Evolutionary conservation across 2,113 vertebrate genomes (phyloP).

Genomic region (Naja naja): DNA sequence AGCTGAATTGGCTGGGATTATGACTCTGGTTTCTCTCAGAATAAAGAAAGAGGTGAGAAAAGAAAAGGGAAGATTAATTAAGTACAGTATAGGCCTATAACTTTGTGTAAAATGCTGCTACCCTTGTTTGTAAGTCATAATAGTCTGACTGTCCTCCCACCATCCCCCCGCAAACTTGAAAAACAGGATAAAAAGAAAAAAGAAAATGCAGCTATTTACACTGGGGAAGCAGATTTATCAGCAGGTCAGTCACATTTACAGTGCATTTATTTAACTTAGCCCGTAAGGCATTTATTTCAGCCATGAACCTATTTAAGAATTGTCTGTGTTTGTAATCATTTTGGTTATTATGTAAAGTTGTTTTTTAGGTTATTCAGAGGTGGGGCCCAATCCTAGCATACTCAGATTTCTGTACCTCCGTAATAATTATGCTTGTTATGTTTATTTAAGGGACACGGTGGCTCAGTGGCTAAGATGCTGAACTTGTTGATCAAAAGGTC

Average conservation of each 20-base stretch:
- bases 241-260: neutral
- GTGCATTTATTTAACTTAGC: neutral
- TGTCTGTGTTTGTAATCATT: neutral
- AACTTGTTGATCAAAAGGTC: too few relatives aligned
- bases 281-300: neutral
- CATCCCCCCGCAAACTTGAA: neutral
- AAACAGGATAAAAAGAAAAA: neutral
- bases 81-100: neutral
- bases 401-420: neutral
- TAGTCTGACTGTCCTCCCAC: neutral
- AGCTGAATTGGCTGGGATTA: neutral
- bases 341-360: neutral
- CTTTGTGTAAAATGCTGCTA: constrained; percentile 14
- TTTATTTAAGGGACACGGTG: neutral
- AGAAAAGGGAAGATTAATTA: neutral
- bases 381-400: neutral
- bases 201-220: neutral
- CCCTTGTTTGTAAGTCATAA: neutral
- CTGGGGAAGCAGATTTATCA: neutral
- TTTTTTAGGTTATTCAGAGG: neutral
- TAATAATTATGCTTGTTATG: neutral
- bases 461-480: too few relatives aligned
- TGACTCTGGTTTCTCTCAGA: neutral
- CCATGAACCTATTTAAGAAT: neutral
- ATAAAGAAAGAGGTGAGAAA: neutral